Evolutionary conservation across 2,888 invertebrate species (phyloP).

Genomic region (Eupithecia subfuscata): DNA sequence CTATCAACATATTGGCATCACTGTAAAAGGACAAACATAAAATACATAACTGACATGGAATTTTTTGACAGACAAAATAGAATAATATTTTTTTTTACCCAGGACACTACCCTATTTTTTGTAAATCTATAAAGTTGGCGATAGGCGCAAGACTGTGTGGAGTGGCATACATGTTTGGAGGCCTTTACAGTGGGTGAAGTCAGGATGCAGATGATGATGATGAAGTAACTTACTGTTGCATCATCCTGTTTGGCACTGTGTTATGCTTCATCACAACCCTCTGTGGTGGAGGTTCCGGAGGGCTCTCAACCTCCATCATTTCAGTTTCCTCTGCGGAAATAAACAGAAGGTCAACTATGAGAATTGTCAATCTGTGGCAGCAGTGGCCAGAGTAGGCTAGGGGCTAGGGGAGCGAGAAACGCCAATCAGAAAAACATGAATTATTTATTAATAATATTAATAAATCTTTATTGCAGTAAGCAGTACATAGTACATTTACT

Average conservation of each 20-base stretch:
- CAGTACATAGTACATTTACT: too few relatives aligned
- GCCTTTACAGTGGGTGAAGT: too few relatives aligned
- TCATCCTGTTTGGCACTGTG: conserved; percentile 88
- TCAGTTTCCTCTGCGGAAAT: conserved; percentile 79
- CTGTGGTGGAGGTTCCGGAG: conserved; percentile 85
- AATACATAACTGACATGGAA: neutral
- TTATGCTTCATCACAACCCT: conserved; percentile 90
- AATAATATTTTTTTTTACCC: too few relatives aligned
- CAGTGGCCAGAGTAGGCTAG: neutral
- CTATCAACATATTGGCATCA: conserved; percentile 95
- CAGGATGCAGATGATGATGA: too few relatives aligned
- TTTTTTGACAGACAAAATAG: too few relatives aligned
- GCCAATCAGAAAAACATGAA: neutral
- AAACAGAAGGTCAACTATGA: conserved; percentile 17
- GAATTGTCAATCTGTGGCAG: neutral
- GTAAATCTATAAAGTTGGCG: neutral
- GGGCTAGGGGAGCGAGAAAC: neutral
- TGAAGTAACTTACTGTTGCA: conserved; percentile 87
- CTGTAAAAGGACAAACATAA: conserved; percentile 77
- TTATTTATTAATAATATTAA: too few relatives aligned
- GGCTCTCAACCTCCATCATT: conserved; percentile 85
- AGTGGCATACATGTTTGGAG: too few relatives aligned
- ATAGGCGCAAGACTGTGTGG: too few relatives aligned
- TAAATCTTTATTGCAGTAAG: too few relatives aligned
- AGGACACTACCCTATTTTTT: too few relatives aligned